Conservation (phyloP, 2,888 invertebrate genomes). For the Heteromyza rotundicornis region DNA sequence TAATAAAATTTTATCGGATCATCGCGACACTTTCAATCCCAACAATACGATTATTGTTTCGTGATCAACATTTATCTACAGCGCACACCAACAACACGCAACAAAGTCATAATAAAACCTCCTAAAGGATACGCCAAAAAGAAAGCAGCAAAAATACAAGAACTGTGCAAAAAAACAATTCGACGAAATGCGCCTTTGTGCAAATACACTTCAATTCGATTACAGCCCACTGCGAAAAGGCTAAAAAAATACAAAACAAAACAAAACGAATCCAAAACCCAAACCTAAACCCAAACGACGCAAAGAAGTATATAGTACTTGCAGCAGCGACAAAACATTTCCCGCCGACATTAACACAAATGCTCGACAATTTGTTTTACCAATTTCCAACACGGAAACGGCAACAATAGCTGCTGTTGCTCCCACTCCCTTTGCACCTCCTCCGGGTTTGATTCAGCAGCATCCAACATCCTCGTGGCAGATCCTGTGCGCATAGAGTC, state of each 20-base stretch:
- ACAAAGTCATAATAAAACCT: too few species aligned
- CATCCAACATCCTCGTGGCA: constrained; percentile 15
- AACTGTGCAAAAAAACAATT: background rate
- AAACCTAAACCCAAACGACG: constrained; percentile 13
- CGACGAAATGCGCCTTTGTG: constrained; percentile 4
- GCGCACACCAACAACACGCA: background rate
- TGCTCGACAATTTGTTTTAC: constrained; percentile 58
- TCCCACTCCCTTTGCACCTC: background rate
- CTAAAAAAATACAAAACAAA: background rate
- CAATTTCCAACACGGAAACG: constrained; percentile 49
- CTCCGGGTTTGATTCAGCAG: background rate
- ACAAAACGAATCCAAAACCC: background rate
- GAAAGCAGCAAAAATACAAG: constrained; percentile 7
- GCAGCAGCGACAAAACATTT: constrained; percentile 53
- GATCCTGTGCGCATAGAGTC: background rate
- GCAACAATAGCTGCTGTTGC: constrained; percentile 35
- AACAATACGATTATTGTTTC: constrained; percentile 20
- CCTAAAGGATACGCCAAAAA: constrained; percentile 20
- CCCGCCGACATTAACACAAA: constrained; percentile 58
- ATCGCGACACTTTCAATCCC: too few species aligned
- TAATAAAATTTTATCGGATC: too few species aligned
- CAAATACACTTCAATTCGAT: constrained; percentile 3
- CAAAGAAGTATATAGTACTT: constrained; percentile 29
- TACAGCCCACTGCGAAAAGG: background rate
- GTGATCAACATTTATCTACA: constrained; percentile 21